Percentiles rank a stretch among this genome's conserved stretches.
Conservation (phyloP, 2,797 vertebrate genomes). For the Lates japonicus region DNA sequence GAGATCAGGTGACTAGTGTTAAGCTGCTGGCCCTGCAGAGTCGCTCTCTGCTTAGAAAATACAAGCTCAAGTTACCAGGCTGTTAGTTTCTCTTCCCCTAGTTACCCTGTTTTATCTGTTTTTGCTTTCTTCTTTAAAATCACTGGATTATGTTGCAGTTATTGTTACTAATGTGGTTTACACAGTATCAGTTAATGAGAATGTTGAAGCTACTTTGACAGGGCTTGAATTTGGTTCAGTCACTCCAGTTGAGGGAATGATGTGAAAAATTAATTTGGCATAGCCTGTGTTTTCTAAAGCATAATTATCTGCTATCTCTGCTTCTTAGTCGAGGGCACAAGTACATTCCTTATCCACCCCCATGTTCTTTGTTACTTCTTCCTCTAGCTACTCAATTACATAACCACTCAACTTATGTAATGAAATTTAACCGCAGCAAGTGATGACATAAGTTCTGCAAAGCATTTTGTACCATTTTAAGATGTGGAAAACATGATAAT, state of each 20-base stretch:
- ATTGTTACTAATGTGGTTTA: not conserved
- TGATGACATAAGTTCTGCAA: slow-evolving; percentile 61
- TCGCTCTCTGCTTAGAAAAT: slow-evolving; percentile 35
- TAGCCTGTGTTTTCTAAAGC: slow-evolving; percentile 14
- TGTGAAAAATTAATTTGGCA: slow-evolving; percentile 8
- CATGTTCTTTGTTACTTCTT: slow-evolving; percentile 63
- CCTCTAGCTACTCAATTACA: slow-evolving; percentile 65
- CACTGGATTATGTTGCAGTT: not conserved
- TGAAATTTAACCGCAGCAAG: slow-evolving; percentile 52
- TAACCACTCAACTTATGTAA: slow-evolving; percentile 77
- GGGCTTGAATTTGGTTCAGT: not conserved
- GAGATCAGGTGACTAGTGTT: slow-evolving; percentile 66
- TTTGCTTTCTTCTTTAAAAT: not conserved
- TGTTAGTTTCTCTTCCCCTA: slow-evolving; percentile 10
- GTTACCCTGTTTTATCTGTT: not conserved
- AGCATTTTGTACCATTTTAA: slow-evolving; percentile 55
- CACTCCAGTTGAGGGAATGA: slow-evolving; percentile 1
- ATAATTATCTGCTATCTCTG: slow-evolving; percentile 39
- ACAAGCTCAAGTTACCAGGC: slow-evolving; percentile 53
- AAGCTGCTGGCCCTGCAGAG: slow-evolving; percentile 40
- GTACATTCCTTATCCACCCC: slow-evolving; percentile 58
- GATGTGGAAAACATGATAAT: slow-evolving; percentile 41
- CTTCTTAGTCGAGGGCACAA: slow-evolving; percentile 46
- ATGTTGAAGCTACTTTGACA: not conserved
- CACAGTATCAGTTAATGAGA: not conserved